A percentile compares a stretch with the other conserved stretches of the same genome.
phyloP scores from a whole-genome alignment of 2,113 vertebrate species.

The Acrocephalus kingi region DNA sequence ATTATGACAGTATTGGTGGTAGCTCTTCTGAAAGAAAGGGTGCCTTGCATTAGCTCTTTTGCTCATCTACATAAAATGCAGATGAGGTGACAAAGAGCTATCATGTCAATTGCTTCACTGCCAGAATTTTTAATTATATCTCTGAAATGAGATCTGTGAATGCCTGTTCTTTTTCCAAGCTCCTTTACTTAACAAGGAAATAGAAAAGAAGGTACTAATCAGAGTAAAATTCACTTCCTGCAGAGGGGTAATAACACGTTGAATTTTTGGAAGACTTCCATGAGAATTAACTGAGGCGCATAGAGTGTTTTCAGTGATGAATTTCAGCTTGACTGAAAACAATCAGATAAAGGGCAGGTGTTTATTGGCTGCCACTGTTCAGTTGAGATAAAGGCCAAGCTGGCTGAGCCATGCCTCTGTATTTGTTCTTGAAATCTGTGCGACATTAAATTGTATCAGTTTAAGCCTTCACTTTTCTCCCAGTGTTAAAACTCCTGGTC shows the following conservation, averaged over 20 bases:
- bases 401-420: not conserved
- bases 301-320: not conserved
- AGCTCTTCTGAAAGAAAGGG: not conserved
- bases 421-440: not conserved
- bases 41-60: not conserved
- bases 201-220: not conserved
- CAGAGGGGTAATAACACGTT: not conserved
- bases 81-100: too few species aligned
- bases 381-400: not conserved
- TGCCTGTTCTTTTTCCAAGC: not conserved
- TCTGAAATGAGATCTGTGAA: not conserved
- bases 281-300: not conserved
- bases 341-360: not conserved
- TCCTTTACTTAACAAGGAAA: not conserved
- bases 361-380: not conserved
- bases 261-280: not conserved
- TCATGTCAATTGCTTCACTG: not conserved
- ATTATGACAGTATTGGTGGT: not conserved
- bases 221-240: not conserved
- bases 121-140: not conserved
- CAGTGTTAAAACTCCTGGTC: not conserved
- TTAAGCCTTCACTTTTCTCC: not conserved
- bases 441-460: not conserved
- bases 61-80: too few species aligned
- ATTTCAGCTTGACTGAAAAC: not conserved